These are phyloP conservation scores for Oreotrochilus melanogaster DNA, from an alignment of 2,113 vertebrate species.

Conservation along the genomic window DNA sequence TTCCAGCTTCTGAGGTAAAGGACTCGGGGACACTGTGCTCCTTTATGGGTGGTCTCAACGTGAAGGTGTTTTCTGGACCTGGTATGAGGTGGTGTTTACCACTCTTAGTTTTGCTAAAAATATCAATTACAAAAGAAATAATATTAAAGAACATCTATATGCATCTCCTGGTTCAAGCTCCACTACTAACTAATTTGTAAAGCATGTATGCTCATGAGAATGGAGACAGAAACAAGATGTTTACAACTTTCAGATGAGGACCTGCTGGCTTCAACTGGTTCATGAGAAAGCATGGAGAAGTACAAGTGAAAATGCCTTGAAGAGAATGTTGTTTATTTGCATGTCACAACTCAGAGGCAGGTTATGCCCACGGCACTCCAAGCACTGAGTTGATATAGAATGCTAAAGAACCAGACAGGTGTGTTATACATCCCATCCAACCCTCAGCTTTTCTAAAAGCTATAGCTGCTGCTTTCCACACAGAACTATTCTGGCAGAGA, in stretches of 20 bases:
- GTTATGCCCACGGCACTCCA: neutral
- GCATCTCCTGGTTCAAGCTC: neutral
- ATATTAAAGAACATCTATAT: neutral
- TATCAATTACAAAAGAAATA: slow-evolving; percentile 11
- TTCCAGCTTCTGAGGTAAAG: slow-evolving; percentile 7
- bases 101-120: slow-evolving; percentile 21
- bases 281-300: neutral
- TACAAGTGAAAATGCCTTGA: neutral
- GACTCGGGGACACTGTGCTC: neutral
- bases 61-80: neutral
- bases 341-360: neutral
- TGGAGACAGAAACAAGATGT: neutral
- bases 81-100: slow-evolving; percentile 10
- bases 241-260: neutral
- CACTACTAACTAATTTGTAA: neutral
- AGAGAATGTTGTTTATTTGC: neutral
- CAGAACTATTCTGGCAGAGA: neutral
- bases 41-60: neutral
- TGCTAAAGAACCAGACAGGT: neutral
- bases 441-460: neutral
- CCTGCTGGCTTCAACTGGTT: neutral
- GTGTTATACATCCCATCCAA: neutral
- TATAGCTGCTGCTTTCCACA: neutral
- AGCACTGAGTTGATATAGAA: neutral
- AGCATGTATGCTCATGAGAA: neutral